Base-by-base conservation (phyloP, 2,113 vertebrate species). In the Saguinus midas region DNA sequence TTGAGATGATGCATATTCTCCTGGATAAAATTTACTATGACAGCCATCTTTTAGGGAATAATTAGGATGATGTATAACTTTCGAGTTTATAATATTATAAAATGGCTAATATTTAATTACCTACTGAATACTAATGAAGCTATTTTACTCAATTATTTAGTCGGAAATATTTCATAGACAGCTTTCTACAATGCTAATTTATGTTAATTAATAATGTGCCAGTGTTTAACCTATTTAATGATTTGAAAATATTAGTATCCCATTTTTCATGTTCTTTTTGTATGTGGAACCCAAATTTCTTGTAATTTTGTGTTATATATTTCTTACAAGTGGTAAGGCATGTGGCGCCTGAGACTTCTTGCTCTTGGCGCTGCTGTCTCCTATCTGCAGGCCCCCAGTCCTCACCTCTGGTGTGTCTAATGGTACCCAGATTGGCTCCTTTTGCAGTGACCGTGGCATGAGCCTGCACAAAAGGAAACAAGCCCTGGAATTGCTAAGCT, bases 1-100 rank as follows among this genome's bases (percentile, higher is more conserved):
- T 95, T 96, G 93, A 76, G 72, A 37, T 93, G 66, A 88, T 48
- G 80, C 68, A 80, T 83, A 27, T 96, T 96, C 88, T 93, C 70
- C 50, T 72, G 48, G 64, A 78, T 87, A 91, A 93, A 40, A n/a
- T 50, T 73, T 64, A 73, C 35, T 70, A 48, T 20, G 29, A 81
- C 40, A 70, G 43, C 79, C 14, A 72, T 79, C 35, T 75, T 81
- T 82, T 50, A 43, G 66, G 50, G 25, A 40, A 88, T 45, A 84
- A 66, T n/a, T 40, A n/a, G 27, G 8, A 40, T 66, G 79, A 48
- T 73, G 1, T 72, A n/a, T 45, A 79, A 20, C 23, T 80, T 91
- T 16, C 81, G 57, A 37, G 40, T 50, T 92, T 87, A 50, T n/a
- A 66, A 66, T 81, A 11, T n/a, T 57, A 1, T 81, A 82, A 92